Evolutionary conservation across 2,113 vertebrate genomes (phyloP).

Genomic region (Heterotis niloticus): DNA sequence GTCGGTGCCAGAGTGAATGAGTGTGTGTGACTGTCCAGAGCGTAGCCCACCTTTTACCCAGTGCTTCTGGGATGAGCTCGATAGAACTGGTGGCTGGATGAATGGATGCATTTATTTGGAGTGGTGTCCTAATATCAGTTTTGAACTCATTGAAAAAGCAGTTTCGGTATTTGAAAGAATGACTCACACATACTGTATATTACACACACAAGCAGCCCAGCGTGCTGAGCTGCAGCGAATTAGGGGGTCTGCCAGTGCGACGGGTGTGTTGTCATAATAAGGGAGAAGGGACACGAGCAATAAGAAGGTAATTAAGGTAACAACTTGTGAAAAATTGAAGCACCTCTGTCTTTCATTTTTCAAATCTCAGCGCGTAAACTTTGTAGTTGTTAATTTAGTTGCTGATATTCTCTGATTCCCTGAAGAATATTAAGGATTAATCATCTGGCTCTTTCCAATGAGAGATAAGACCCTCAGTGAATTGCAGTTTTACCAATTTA

Average conservation of each 20-base stretch:
- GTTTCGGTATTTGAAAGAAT: constrained; percentile 48
- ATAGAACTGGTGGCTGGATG: no score
- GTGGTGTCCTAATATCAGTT: no score
- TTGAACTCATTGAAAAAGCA: no score
- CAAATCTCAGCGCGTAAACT: constrained; percentile 77
- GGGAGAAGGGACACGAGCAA: constrained; percentile 70
- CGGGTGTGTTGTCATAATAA: constrained; percentile 74
- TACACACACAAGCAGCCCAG: background rate
- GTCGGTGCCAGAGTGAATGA: no score
- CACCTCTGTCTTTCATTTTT: constrained; percentile 76
- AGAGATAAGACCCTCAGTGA: constrained; percentile 80
- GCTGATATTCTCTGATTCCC: constrained; percentile 73
- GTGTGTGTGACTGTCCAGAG: no score
- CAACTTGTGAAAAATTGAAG: constrained; percentile 83
- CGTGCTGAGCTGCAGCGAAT: constrained; percentile 60
- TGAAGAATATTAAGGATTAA: constrained; percentile 85
- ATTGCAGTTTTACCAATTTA: constrained; percentile 80
- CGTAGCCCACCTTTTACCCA: no score
- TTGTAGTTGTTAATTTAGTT: constrained; percentile 89
- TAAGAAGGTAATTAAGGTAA: constrained; percentile 84
- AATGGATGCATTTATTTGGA: no score
- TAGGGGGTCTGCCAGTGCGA: constrained; percentile 61
- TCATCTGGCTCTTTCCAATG: constrained; percentile 77
- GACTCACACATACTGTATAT: constrained; percentile 54
- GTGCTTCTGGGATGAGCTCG: no score